These are phyloP conservation scores for Neocloeon triangulifer DNA, from an alignment of 1,140 invertebrate genomes.

Conservation along the genomic window DNA sequence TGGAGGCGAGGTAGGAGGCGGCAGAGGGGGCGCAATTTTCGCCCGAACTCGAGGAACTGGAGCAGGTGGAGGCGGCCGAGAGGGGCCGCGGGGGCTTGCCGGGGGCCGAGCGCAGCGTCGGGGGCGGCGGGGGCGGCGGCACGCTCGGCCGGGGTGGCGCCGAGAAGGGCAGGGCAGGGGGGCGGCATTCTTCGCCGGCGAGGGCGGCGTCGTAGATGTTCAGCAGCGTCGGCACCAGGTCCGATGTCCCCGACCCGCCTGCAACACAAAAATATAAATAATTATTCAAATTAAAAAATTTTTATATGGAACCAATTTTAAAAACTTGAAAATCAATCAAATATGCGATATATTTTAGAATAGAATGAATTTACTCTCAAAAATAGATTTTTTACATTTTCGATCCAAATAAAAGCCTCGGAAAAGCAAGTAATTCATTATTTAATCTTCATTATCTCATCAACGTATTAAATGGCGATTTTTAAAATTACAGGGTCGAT, in stretches of 20 bases:
- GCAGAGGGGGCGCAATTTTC: conserved; percentile 19
- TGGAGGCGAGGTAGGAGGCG: conserved; percentile 53
- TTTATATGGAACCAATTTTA: no score
- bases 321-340: no score
- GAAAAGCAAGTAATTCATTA: no score
- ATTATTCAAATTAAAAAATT: conserved; percentile 4
- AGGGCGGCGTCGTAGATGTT: conserved; percentile 40
- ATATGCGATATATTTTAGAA: no score
- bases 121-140: conserved; percentile 10
- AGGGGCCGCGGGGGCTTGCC: conserved; percentile 2
- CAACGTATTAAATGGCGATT: no score
- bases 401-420: no score
- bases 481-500: no score
- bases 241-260: conserved; percentile 30
- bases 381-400: no score
- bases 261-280: conserved; percentile 14
- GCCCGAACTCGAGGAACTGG: no score
- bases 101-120: conserved; percentile 7
- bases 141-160: not conserved
- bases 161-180: conserved; percentile 2
- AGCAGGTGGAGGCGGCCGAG: not conserved
- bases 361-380: no score
- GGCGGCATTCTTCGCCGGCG: conserved; percentile 15
- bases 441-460: no score
- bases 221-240: conserved; percentile 36